Evolutionary conservation across 2,888 invertebrate genomes (phyloP), one percentile per base, ranked within the genome.

Genomic region (Thelaira solivaga): DNA sequence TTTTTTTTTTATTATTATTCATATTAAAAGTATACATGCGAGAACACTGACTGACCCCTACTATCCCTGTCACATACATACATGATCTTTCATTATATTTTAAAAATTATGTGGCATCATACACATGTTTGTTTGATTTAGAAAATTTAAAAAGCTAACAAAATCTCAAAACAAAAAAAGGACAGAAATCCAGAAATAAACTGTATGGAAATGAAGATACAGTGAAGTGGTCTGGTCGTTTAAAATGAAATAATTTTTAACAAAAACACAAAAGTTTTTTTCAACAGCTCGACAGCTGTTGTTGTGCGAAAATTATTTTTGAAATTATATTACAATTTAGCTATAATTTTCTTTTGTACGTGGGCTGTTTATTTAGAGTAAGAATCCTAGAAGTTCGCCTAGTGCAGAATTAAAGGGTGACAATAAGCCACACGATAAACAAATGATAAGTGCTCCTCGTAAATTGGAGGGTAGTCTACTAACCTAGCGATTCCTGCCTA

Each of bases 281-380:
- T 53, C 55, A 57, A 41, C 67, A 67, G 72, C 72, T 64, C 55
- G 53, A 59, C 78, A 78, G 68, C 78, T 69, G 78, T 74, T 78
- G 62, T 59, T 67, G 51, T 59, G 69, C 62, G 71, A 65, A 78
- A 78, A 61, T 61, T 78, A 29, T 74, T 78, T 78, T 53, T 53
- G 45, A 74, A 65, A 74, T 78, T 78, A 78, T 74, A 74, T 43
- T 22, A 71, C 61, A 78, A 78, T 78, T 74, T 78, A 57, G 53
- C 62, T 55, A 61, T 55, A 71, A 74, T 78, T 71, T 69, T 34
- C 61, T n/a, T 22, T 36, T 18, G 4, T 7, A 7, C 34, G 49
- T 3, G 4, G 29, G n/a, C 7, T 22, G 31, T 69, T 26, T 26
- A 26, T 26, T 26, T 4, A 4, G 26, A n/a, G n/a, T n/a, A n/a